A percentile compares a stretch with the other conserved stretches of the same genome.
These are phyloP conservation scores for Urosaurus nigricauda DNA, from an alignment of 2,797 vertebrate species.

Conservation along the genomic window DNA sequence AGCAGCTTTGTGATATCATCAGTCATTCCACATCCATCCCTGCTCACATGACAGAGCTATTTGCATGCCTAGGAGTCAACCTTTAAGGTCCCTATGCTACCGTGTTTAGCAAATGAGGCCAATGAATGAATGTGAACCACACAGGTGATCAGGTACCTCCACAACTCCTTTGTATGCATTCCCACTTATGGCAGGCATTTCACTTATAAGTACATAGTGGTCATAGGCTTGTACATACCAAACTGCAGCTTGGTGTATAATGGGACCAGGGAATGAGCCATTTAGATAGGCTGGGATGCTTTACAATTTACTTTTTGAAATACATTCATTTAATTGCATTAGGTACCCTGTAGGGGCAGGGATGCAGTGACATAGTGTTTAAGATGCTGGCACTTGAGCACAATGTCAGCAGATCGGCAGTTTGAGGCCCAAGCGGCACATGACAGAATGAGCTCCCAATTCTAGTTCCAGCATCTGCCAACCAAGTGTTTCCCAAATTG, in stretches of 20 bases:
- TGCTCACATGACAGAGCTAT: conserved; percentile 22
- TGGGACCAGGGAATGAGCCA: not conserved
- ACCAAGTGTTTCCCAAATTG: too few relatives aligned
- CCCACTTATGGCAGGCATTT: not conserved
- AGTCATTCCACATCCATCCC: not conserved
- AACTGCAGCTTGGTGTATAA: not conserved
- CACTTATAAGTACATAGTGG: not conserved
- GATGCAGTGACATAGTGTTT: too few relatives aligned
- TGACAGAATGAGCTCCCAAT: too few relatives aligned
- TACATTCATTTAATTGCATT: not conserved
- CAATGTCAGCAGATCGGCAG: too few relatives aligned
- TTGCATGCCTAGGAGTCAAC: not conserved
- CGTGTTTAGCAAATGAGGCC: not conserved
- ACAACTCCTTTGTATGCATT: not conserved
- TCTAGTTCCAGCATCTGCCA: too few relatives aligned
- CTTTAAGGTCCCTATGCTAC: not conserved
- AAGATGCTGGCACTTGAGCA: too few relatives aligned
- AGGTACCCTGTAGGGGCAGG: too few relatives aligned
- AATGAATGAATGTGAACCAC: too few relatives aligned
- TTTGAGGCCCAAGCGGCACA: too few relatives aligned
- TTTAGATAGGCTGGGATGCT: not conserved
- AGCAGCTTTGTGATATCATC: conserved; percentile 33
- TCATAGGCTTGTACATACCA: not conserved
- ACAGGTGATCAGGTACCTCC: not conserved
- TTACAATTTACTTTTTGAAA: not conserved